Conservation (phyloP, 2,888 invertebrate genomes). For the Lithophane socia region DNA sequence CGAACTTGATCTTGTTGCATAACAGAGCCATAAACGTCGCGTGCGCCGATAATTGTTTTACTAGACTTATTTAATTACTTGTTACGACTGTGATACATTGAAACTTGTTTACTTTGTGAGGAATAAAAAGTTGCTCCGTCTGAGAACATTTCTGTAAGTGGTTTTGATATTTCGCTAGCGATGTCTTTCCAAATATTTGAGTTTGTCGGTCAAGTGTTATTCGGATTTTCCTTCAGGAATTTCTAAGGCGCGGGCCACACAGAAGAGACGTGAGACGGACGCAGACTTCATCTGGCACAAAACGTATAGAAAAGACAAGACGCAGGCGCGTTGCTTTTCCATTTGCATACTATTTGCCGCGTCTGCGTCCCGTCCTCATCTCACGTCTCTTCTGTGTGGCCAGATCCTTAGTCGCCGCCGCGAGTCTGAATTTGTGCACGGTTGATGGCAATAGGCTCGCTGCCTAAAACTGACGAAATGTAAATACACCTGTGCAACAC, state of each 20-base stretch:
- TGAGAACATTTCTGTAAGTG: background rate
- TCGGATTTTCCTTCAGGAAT: background rate
- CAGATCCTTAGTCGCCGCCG: background rate
- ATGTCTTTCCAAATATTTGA: background rate
- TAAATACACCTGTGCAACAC: background rate
- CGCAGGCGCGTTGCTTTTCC: too few species aligned
- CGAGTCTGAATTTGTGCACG: background rate
- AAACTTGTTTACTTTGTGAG: background rate
- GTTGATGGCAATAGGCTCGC: background rate
- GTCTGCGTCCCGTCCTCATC: too few species aligned
- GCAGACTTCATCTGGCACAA: too few species aligned
- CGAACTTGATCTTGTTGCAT: constrained; percentile 20
- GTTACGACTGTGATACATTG: background rate
- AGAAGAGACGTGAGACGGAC: too few species aligned
- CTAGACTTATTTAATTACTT: background rate
- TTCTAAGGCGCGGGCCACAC: background rate
- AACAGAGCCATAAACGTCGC: constrained; percentile 19
- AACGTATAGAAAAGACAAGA: too few species aligned
- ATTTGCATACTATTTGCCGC: too few species aligned
- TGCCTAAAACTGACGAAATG: background rate
- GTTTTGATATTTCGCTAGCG: too few species aligned
- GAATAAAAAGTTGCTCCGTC: background rate
- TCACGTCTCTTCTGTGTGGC: too few species aligned
- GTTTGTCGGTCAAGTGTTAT: background rate
- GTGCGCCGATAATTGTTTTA: constrained; percentile 19